Conservation (phyloP, 1,140 invertebrate species). For the Nixonia krombeini region DNA sequence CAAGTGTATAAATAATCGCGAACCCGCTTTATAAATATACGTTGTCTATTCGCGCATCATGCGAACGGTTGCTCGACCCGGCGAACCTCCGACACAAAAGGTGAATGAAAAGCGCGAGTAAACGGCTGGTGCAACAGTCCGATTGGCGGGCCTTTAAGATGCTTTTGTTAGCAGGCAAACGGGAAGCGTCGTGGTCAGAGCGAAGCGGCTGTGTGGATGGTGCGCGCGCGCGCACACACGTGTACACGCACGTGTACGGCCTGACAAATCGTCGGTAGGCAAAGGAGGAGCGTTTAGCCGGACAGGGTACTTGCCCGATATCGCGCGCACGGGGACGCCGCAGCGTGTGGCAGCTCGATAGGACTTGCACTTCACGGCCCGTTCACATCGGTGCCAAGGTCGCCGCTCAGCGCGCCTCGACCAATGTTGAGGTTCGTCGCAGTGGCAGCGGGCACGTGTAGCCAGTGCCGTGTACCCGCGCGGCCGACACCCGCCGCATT, state of each 20-base stretch:
- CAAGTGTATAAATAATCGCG: too few species aligned
- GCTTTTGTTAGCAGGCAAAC: too few species aligned
- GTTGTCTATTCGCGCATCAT: too few species aligned
- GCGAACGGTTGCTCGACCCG: too few species aligned
- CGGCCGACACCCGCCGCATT: neutral
- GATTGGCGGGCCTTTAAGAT: too few species aligned
- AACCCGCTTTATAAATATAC: too few species aligned
- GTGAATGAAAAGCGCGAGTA: too few species aligned
- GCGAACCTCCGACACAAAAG: too few species aligned
- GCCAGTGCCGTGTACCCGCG: conserved; percentile 20
- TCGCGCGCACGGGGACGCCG: conserved; percentile 39
- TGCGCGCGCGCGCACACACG: too few species aligned
- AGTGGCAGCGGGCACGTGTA: conserved; percentile 36
- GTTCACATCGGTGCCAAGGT: conserved; percentile 68
- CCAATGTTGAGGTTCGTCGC: conserved; percentile 46
- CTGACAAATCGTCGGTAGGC: neutral
- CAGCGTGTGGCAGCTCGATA: conserved; percentile 41
- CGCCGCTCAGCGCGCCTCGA: conserved; percentile 50
- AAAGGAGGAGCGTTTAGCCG: conserved; percentile 10
- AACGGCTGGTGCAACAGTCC: too few species aligned
- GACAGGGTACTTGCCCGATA: conserved; percentile 47
- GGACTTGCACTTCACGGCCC: conserved; percentile 63
- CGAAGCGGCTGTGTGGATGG: too few species aligned
- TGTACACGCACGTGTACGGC: neutral
- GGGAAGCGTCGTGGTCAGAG: too few species aligned